Evolutionary conservation across 2,888 invertebrate genomes (phyloP).

Genomic region (Ophion slaviceki): DNA sequence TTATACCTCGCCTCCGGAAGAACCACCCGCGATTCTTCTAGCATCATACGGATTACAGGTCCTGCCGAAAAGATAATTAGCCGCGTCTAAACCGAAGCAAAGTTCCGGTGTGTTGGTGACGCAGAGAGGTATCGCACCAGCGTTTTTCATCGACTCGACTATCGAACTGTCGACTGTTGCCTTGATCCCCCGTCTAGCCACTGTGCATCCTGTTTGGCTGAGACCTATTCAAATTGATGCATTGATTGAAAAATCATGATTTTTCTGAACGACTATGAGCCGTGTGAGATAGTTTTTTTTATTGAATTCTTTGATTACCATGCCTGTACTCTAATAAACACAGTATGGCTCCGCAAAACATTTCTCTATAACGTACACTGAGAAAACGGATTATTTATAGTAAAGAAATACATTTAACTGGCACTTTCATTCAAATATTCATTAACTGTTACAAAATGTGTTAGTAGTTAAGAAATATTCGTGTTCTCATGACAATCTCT

Average conservation of each 20-base stretch:
- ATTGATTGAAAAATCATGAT: not conserved
- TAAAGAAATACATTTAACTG: no score
- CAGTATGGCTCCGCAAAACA: no score
- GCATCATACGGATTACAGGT: slow-evolving; percentile 88
- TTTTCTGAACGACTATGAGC: not conserved
- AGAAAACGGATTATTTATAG: no score
- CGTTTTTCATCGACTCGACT: slow-evolving; percentile 84
- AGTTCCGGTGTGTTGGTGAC: slow-evolving; percentile 88
- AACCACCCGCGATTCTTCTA: slow-evolving; percentile 86
- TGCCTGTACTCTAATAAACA: no score
- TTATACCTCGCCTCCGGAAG: slow-evolving; percentile 86
- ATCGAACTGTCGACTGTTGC: slow-evolving; percentile 85
- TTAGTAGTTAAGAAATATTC: no score
- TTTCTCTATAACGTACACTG: no score
- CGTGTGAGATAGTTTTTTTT: not conserved
- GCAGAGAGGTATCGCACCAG: slow-evolving; percentile 87
- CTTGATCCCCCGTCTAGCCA: slow-evolving; percentile 77
- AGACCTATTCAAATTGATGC: slow-evolving; percentile 74
- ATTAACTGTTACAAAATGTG: no score
- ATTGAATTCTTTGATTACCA: not conserved
- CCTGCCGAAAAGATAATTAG: slow-evolving; percentile 86
- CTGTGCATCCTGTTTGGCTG: slow-evolving; percentile 80
- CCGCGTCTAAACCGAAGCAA: slow-evolving; percentile 86
- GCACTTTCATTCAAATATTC: no score
- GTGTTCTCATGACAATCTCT: no score